Base-by-base conservation (phyloP, 2,113 vertebrate genomes). In the Dipodomys stephensi region DNA sequence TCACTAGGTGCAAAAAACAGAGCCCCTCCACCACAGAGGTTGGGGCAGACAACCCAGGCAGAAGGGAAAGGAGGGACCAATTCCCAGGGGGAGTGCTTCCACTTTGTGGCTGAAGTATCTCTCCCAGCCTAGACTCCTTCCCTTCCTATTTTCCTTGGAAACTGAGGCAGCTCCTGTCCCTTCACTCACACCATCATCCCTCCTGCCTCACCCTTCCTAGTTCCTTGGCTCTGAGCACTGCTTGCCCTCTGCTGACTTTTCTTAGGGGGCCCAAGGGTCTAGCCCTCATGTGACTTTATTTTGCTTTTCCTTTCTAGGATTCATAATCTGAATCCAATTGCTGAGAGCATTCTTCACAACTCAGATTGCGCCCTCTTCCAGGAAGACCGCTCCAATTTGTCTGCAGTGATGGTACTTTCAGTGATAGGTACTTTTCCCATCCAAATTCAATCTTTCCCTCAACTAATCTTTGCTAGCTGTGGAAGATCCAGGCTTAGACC, bases 381-480 rank as follows among this genome's bases (percentile, higher is more conserved):
- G n/a, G 68, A 89, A 94, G 95, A 90, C 69, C 53, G 30, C 85
- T 71, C 85, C 12, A 30, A 93, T 88, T 77, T 86, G 65, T 35
- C 32, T 60, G 85, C 27, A 25, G 16, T 60, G 30, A 73, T 49
- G 71, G 28, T 82, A 92, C 49, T 12, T 9, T 11, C 9, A 49
- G 49, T 12, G 9, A 49, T 49, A 12, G 49, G 27, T 27, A 65
- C 73, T 39, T 65, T 68, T 71, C 1, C 82, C 35, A 35, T 35
- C 35, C 44, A 18, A 83, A n/a, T 77, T 2, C 84, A 25, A 87
- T 18, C 87, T 88, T 95, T 72, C 32, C n/a, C 28, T 85, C 0
- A 12, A 65, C 53, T 46, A 6, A 65, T 83, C 57, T 78, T 86
- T 85, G 57, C 27, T 10, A 64, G 91, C 76, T 81, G 18, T 25